Conservation (phyloP, 2,888 invertebrate species). For the Phengaris alcon region DNA sequence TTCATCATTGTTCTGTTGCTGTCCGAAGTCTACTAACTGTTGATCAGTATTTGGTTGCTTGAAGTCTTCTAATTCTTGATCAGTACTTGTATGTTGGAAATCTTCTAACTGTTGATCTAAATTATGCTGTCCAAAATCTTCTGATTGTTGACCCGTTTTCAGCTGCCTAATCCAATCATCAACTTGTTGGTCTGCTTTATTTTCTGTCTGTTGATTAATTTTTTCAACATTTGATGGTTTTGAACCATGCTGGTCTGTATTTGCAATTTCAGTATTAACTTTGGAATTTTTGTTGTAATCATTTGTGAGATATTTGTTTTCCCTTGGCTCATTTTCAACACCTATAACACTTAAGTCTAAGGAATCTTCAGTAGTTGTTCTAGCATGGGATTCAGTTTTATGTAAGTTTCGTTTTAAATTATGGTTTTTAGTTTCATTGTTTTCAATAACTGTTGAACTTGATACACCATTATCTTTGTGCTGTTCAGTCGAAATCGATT, state of each 20-base stretch:
- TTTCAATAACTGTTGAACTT: background rate
- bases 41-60: background rate
- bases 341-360: background rate
- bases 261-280: background rate
- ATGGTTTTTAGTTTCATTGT: background rate
- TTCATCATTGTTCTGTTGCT: conserved; percentile 34
- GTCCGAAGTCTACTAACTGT: conserved; percentile 30
- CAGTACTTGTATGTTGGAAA: conserved; percentile 36
- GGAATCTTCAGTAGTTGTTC: background rate
- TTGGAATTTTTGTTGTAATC: background rate
- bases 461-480: background rate
- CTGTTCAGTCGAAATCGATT: conserved; percentile 27
- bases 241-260: background rate
- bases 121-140: conserved; percentile 34
- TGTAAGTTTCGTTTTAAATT: background rate
- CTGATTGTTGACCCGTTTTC: background rate
- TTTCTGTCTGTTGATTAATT: background rate
- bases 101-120: conserved; percentile 40
- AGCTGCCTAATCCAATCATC: background rate
- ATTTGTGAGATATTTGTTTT: background rate
- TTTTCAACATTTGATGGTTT: background rate
- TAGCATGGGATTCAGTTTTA: background rate
- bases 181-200: conserved; percentile 4
- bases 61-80: conserved; percentile 22
- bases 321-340: background rate